phyloP scores from a whole-genome alignment of 2,888 invertebrate genomes.

The Lomographa bimaculata region DNA sequence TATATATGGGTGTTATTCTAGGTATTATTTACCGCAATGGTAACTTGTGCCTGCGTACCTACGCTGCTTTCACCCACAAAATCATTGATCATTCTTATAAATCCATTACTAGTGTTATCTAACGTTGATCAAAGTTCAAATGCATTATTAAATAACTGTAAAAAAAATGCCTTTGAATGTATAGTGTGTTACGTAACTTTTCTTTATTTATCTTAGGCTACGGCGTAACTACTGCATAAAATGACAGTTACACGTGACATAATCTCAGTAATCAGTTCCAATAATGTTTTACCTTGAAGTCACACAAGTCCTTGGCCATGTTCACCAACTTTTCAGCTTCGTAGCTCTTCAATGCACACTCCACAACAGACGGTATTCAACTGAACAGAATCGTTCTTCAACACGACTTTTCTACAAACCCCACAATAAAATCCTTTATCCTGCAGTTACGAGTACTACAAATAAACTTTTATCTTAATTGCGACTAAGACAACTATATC shows the following conservation, averaged over 20 bases:
- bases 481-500: conserved; percentile 44
- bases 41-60: no score
- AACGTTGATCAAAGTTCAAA: no score
- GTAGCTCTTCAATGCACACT: conserved; percentile 39
- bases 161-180: no score
- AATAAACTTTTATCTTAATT: conserved; percentile 75
- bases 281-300: conserved; percentile 54
- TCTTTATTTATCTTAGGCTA: background rate
- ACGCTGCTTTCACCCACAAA: no score
- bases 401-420: conserved; percentile 60
- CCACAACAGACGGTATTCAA: conserved; percentile 47
- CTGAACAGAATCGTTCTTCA: conserved; percentile 48
- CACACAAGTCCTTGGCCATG: conserved; percentile 56
- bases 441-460: conserved; percentile 55
- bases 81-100: no score
- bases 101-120: no score
- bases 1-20: no score
- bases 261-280: background rate
- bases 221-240: background rate
- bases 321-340: conserved; percentile 10
- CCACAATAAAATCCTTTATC: conserved; percentile 73
- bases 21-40: no score
- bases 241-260: conserved; percentile 9
- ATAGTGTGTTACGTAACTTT: background rate
- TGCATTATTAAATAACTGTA: no score